Evolutionary conservation across 2,797 vertebrate species (phyloP).

Genomic region (Periparus ater): DNA sequence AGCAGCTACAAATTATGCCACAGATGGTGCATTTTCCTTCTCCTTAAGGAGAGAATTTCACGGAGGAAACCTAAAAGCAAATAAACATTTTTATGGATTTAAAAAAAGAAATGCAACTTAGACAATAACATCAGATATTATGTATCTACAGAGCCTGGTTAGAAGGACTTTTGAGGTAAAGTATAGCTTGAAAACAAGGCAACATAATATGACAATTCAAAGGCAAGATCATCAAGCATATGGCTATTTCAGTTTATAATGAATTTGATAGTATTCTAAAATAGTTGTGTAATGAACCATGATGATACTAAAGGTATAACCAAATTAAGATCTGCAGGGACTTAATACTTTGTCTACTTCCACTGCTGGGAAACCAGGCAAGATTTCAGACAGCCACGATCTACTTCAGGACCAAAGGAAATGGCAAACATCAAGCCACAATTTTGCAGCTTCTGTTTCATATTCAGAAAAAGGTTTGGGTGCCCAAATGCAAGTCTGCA

Average conservation of each 20-base stretch:
- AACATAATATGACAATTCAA: not conserved
- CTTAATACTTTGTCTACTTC: not conserved
- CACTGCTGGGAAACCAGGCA: not conserved
- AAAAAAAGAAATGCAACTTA: not conserved
- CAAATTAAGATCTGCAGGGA: not conserved
- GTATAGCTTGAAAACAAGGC: not conserved
- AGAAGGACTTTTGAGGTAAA: not conserved
- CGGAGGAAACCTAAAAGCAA: not conserved
- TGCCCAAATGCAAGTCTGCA: not conserved
- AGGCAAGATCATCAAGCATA: not conserved
- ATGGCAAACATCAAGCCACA: not conserved
- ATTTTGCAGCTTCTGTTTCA: slow-evolving; percentile 43
- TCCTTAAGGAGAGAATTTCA: not conserved
- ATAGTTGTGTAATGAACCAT: not conserved
- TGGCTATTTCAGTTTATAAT: not conserved
- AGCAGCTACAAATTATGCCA: slow-evolving; percentile 16
- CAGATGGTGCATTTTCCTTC: slow-evolving; percentile 31
- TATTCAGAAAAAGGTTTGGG: not conserved
- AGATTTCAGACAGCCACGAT: not conserved
- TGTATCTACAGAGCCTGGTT: not conserved
- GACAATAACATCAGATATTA: not conserved
- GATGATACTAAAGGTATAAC: not conserved
- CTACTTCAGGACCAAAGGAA: not conserved
- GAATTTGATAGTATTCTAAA: not conserved
- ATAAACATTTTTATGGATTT: not conserved